Evolutionary conservation across 2,888 invertebrate species (phyloP), one percentile per base, ranked within the genome.

Genomic region (Willowsia nigromaculata): DNA sequence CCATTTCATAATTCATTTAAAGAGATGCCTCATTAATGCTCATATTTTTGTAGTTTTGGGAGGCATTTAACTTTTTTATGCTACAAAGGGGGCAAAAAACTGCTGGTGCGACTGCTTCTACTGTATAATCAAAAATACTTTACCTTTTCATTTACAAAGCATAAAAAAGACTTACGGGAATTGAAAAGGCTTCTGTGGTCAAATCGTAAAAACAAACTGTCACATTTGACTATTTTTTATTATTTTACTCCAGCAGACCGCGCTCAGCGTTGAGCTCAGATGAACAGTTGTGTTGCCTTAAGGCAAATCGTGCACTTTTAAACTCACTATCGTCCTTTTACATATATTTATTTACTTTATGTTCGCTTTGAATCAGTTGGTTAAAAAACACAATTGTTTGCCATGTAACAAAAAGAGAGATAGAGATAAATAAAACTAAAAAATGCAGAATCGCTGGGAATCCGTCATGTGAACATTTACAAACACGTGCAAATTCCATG

Each of bases 121-220:
- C n/a, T n/a, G n/a, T n/a, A n/a, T 53, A 22, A 18, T 53, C 53
- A 18, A n/a, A 53, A 53, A 25, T 62, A 33, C 25, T 33, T 62
- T 30, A 15, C 33, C 15, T 33, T 62, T 33, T 62, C 62, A 62
- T 33, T 30, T n/a, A 33, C 30, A 40, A 43, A 25, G 43, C n/a
- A 43, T 71, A 25, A 40, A 65, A 40, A 37, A 40, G 71, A 43
- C 40, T 71, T 18, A 22, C 37, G 40, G 22, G 40, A 71, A 71
- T 43, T 71, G 43, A 5, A 13, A 71, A 40, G 5, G 65, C 43
- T 71, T 43, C 43, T 40, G 25, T 71, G 40, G 65, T 65, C 65
- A 65, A 65, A 71, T 43, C 43, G 71, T 71, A 71, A 40, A 40
- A 71, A 71, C 68, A 37, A 71, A 71, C 71, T 71, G 71, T 40